phyloP scores from a whole-genome alignment of 1,140 invertebrate species.

The Galendromus occidentalis region DNA sequence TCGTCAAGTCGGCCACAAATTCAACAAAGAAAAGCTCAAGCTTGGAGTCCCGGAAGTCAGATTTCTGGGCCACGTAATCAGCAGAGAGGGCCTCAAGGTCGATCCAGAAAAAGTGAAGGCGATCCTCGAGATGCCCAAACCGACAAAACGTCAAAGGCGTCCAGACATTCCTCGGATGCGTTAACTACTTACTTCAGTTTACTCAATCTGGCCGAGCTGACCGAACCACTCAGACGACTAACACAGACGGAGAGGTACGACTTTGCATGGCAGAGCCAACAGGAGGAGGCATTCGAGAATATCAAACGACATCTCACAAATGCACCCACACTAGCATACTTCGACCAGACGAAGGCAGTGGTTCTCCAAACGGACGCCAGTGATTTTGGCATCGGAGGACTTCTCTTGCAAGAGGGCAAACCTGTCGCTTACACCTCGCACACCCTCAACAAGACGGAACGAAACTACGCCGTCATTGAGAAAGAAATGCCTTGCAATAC shows the following conservation, averaged over 20 bases:
- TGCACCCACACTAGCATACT: not conserved
- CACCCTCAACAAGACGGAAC: conserved; percentile 19
- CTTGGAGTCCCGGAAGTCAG: conserved; percentile 19
- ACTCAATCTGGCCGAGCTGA: conserved; percentile 24
- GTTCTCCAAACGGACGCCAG: conserved; percentile 22
- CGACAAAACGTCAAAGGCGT: conserved; percentile 24
- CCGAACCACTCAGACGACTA: conserved; percentile 26
- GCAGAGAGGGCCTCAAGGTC: conserved; percentile 23
- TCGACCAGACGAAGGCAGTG: conserved; percentile 5
- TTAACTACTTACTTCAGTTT: conserved; percentile 27
- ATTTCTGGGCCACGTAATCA: conserved; percentile 27
- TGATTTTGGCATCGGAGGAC: too few species aligned
- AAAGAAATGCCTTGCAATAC: conserved; percentile 23
- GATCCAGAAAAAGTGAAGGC: conserved; percentile 26
- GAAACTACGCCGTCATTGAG: conserved; percentile 22
- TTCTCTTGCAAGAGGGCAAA: conserved; percentile 22
- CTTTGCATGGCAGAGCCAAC: conserved; percentile 24
- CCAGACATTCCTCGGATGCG: conserved; percentile 26
- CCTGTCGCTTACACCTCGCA: conserved; percentile 26
- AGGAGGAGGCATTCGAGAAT: conserved; percentile 16
- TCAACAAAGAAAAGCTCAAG: conserved; percentile 18
- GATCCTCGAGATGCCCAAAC: conserved; percentile 22
- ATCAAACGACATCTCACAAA: not conserved
- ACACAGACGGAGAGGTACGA: conserved; percentile 22
- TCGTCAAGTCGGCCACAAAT: conserved; percentile 14